Conservation (phyloP, 2,113 vertebrate species). For the Thymallus thymallus region DNA sequence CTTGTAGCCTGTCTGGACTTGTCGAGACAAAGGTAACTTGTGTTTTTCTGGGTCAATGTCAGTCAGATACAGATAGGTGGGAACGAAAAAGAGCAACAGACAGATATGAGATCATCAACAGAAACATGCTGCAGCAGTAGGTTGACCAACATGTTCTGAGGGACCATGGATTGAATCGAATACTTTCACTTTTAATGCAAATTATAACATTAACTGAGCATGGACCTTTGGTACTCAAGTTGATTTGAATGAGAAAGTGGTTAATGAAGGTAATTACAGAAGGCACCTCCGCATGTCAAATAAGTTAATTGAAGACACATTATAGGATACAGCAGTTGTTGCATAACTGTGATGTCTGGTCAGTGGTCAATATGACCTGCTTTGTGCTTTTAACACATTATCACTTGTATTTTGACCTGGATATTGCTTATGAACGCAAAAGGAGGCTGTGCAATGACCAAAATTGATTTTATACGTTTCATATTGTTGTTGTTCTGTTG, state of each 20-base stretch:
- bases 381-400: conserved; percentile 4
- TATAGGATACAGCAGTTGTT: neutral
- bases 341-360: neutral
- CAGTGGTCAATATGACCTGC: neutral
- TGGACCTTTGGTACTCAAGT: conserved; percentile 45
- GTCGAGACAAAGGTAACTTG: conserved; percentile 59
- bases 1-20: conserved; percentile 65
- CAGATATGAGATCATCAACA: neutral
- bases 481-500: neutral
- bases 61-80: neutral
- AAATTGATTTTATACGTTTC: neutral
- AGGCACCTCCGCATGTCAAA: neutral
- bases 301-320: neutral
- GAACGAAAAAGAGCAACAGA: conserved; percentile 6
- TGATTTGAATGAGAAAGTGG: conserved; percentile 26
- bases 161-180: neutral
- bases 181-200: conserved; percentile 8
- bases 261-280: conserved; percentile 19
- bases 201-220: neutral
- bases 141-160: conserved; percentile 31
- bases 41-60: conserved; percentile 1
- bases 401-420: neutral
- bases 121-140: neutral
- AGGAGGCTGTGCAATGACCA: neutral
- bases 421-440: conserved; percentile 17